Percentiles rank a stretch among this genome's conserved stretches.
These are phyloP conservation scores for Taenaris catops DNA, from an alignment of 2,888 invertebrate genomes.

Conservation along the genomic window DNA sequence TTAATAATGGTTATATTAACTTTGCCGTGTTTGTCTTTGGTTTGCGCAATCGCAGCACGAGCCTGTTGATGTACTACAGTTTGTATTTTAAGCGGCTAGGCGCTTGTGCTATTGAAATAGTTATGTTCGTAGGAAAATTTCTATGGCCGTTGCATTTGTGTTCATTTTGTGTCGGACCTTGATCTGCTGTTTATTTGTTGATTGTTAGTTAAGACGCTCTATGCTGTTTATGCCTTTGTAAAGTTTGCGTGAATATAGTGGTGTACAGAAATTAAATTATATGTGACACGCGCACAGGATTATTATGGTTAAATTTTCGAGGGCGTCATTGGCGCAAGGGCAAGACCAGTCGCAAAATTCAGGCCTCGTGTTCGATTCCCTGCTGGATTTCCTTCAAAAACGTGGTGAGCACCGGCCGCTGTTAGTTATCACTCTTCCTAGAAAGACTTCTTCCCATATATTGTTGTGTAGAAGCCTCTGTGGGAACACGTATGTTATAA, in stretches of 20 bases:
- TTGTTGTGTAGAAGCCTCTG: no score
- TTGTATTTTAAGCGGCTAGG: conserved; percentile 9
- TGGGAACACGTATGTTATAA: no score
- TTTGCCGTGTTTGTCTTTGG: conserved; percentile 35
- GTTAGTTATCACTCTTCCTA: no score
- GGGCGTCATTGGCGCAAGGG: no score
- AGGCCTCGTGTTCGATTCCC: no score
- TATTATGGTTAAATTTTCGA: no score
- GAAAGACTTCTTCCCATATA: no score
- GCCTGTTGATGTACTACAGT: conserved; percentile 28
- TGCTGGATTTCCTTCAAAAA: no score
- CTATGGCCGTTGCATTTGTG: conserved; percentile 3
- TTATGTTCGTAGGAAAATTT: conserved; percentile 8
- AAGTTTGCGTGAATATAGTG: background rate
- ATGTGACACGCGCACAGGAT: no score
- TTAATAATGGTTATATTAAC: conserved; percentile 19
- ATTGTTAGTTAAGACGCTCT: conserved; percentile 4
- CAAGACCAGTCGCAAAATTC: no score
- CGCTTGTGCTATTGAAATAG: conserved; percentile 22
- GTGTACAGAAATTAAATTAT: no score
- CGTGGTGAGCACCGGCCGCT: no score
- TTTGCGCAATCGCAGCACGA: conserved; percentile 56
- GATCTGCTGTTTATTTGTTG: conserved; percentile 15
- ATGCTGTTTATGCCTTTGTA: background rate
- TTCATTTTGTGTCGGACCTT: conserved; percentile 11